A percentile compares a stretch with the other conserved stretches of the same genome.
phyloP scores from a whole-genome alignment of 2,888 invertebrate species.

The Ceraclea dissimilis region DNA sequence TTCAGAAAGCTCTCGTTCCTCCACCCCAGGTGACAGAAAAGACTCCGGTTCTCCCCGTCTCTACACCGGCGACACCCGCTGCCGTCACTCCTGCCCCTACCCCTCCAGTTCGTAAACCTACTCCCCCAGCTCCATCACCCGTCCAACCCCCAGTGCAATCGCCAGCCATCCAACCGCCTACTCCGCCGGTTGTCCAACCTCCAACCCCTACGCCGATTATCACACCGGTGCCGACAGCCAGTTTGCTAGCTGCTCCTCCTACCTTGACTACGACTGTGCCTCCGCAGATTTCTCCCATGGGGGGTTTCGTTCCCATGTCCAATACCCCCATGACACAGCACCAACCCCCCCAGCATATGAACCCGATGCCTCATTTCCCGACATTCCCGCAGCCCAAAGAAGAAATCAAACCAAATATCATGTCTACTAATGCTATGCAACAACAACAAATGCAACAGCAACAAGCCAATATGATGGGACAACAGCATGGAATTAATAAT shows the following conservation, averaged over 20 bases:
- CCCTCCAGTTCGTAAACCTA: constrained; percentile 32
- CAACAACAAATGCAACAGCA: constrained; percentile 24
- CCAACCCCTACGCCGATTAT: constrained; percentile 30
- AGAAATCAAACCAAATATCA: constrained; percentile 9
- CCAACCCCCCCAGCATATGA: constrained; percentile 1
- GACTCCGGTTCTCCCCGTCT: constrained; percentile 18
- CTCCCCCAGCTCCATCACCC: constrained; percentile 21
- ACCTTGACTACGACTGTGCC: constrained; percentile 3
- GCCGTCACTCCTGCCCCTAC: constrained; percentile 36
- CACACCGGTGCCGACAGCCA: constrained; percentile 22
- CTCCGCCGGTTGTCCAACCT: constrained; percentile 26
- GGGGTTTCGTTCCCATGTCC: not conserved
- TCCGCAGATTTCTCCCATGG: not conserved
- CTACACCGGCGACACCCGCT: constrained; percentile 30
- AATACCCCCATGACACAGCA: not conserved
- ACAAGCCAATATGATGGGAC: constrained; percentile 29
- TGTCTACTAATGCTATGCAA: constrained; percentile 5
- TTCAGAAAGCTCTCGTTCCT: constrained; percentile 18
- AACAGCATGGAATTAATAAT: constrained; percentile 27
- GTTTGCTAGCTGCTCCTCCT: constrained; percentile 20
- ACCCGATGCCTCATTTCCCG: not conserved
- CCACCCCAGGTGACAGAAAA: constrained; percentile 19
- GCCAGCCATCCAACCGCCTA: constrained; percentile 11
- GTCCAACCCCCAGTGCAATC: constrained; percentile 29
- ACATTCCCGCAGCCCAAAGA: constrained; percentile 3